These are phyloP conservation scores for Scaptomyza reducta DNA, from an alignment of 2,888 invertebrate genomes.

Conservation along the genomic window DNA sequence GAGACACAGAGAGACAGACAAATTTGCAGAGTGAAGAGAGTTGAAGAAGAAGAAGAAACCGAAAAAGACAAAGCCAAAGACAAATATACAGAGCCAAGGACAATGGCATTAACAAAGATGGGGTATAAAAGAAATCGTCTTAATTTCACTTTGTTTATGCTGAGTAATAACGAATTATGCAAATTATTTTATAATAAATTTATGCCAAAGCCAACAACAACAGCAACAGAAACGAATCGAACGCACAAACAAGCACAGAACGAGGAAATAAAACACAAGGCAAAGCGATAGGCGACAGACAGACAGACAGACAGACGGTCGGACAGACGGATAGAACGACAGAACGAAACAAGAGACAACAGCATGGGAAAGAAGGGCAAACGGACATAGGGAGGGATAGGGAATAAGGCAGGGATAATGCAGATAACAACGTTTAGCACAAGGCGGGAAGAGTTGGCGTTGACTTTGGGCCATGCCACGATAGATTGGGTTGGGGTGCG, in stretches of 20 bases:
- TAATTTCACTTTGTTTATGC: conserved; percentile 81
- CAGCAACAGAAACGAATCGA: conserved; percentile 50
- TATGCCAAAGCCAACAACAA: conserved; percentile 60
- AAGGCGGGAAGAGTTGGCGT: conserved; percentile 67
- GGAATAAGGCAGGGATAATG: conserved; percentile 66
- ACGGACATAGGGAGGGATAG: conserved; percentile 35
- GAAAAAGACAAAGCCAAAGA: conserved; percentile 11
- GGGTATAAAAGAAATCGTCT: conserved; percentile 75
- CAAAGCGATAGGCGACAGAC: conserved; percentile 42
- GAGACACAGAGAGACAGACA: not conserved
- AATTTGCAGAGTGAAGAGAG: not conserved
- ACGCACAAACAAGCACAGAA: conserved; percentile 73
- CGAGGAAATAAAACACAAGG: conserved; percentile 66
- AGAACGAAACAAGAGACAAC: conserved; percentile 7
- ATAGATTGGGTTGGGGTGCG: conserved; percentile 2
- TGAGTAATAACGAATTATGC: conserved; percentile 80
- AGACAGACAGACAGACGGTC: not conserved
- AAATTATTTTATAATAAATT: conserved; percentile 81
- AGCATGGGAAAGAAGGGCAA: not conserved
- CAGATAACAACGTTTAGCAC: conserved; percentile 75
- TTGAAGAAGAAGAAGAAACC: not conserved
- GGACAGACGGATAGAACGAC: conserved; percentile 6
- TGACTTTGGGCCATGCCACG: conserved; percentile 15
- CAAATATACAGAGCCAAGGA: conserved; percentile 33
- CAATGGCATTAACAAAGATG: conserved; percentile 47